Percentiles rank a stretch among this genome's conserved stretches.
Evolutionary conservation across 2,113 vertebrate species (phyloP).

Genomic region (Ursus arctos): DNA sequence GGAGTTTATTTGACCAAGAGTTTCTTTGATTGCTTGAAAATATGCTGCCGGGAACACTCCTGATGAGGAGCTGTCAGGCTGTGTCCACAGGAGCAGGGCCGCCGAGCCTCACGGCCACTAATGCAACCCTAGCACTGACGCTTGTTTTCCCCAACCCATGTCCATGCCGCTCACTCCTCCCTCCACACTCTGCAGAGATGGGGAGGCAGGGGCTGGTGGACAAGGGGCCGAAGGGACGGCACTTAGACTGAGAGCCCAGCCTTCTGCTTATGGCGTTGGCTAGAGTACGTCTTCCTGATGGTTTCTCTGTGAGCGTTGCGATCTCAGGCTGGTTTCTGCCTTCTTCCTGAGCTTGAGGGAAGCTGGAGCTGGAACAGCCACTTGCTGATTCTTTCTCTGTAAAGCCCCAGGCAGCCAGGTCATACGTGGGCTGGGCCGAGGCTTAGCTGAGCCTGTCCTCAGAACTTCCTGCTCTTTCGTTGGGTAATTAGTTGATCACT

Average conservation of each 20-base stretch:
- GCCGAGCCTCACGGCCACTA: rapidly evolving
- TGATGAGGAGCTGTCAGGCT: neutral
- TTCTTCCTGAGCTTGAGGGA: neutral
- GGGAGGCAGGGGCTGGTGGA: neutral
- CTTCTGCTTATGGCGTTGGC: rapidly evolving
- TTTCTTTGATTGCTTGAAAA: neutral
- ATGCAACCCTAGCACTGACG: rapidly evolving
- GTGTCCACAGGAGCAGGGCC: rapidly evolving
- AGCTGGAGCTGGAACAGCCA: rapidly evolving
- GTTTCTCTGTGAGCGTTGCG: rapidly evolving
- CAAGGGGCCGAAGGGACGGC: rapidly evolving
- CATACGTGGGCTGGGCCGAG: rapidly evolving
- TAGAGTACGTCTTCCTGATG: rapidly evolving
- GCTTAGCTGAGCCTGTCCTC: neutral
- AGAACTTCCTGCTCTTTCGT: rapidly evolving
- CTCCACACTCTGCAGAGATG: rapidly evolving
- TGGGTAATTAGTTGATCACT: rapidly evolving
- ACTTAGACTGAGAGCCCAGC: rapidly evolving
- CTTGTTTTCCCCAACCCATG: rapidly evolving
- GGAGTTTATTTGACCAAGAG: neutral
- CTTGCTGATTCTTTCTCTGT: neutral
- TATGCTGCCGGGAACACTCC: rapidly evolving
- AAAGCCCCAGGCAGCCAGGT: neutral
- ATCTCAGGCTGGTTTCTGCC: rapidly evolving
- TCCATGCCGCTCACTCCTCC: no score